A percentile compares a stretch with the other conserved stretches of the same genome.
Evolutionary conservation across 1,140 invertebrate species (phyloP).

Genomic region (Sinonovacula constricta): DNA sequence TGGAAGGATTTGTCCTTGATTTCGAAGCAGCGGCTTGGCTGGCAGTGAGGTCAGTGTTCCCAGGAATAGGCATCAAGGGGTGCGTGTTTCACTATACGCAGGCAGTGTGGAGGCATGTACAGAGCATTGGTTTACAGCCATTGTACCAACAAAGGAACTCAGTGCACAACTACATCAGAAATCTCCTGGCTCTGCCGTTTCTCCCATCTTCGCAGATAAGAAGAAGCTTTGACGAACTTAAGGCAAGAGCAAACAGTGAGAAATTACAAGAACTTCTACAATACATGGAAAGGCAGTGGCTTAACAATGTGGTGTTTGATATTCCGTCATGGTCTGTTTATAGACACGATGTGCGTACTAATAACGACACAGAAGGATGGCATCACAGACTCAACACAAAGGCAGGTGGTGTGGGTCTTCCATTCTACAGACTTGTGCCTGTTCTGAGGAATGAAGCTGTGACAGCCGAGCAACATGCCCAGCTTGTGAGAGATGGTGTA

Average conservation of each 20-base stretch:
- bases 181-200: constrained; percentile 22
- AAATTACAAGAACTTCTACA: not conserved
- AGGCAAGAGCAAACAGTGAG: not conserved
- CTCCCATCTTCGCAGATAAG: constrained; percentile 5
- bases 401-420: too few species aligned
- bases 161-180: not conserved
- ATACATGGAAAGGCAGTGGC: not conserved
- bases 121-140: constrained; percentile 4
- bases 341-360: not conserved
- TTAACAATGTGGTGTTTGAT: not conserved
- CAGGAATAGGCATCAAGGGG: constrained; percentile 20
- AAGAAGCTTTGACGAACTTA: not conserved
- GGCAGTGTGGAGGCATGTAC: constrained; percentile 31
- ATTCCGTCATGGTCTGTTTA: constrained; percentile 8
- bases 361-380: constrained; percentile 7
- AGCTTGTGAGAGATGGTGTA: too few species aligned
- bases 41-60: constrained; percentile 37
- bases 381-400: too few species aligned
- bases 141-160: not conserved
- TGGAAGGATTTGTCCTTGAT: constrained; percentile 34
- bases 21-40: constrained; percentile 43
- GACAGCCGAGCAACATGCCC: too few species aligned
- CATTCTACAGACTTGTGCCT: too few species aligned
- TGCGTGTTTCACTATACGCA: constrained; percentile 48
- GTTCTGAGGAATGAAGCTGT: too few species aligned